Conservation (phyloP, 2,113 vertebrate genomes). For the Copsychus sechellarum region DNA sequence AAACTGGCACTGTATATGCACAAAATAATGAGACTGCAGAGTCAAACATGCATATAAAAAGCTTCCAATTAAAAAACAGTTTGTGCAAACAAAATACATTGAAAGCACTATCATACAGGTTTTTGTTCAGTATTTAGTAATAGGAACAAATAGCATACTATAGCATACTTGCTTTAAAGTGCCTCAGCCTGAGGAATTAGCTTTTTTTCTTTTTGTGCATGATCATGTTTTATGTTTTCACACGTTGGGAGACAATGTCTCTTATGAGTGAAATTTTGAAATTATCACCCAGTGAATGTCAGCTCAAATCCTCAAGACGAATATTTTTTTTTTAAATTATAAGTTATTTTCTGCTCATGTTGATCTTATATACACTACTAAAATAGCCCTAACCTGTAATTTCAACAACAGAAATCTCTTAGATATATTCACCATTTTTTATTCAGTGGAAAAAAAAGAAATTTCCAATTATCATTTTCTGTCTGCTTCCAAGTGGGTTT, state of each 20-base stretch:
- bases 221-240: not conserved
- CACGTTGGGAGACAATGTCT: not conserved
- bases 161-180: not conserved
- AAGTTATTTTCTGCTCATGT: not conserved
- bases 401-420: not conserved
- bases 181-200: not conserved
- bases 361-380: not conserved
- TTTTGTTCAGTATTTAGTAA: not conserved
- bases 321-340: not conserved
- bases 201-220: not conserved
- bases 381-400: not conserved
- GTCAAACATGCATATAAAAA: not conserved
- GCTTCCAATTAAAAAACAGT: not conserved
- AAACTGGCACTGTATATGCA: not conserved
- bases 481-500: not conserved
- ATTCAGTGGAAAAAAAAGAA: not conserved
- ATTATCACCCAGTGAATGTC: not conserved
- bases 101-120: not conserved
- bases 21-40: not conserved
- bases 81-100: not conserved
- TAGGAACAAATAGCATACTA: not conserved
- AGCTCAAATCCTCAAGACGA: not conserved
- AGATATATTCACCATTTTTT: not conserved
- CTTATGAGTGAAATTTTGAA: not conserved
- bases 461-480: not conserved